Percentiles rank a stretch among this genome's conserved stretches.
phyloP scores from a whole-genome alignment of 2,888 invertebrate species.

The Caenorhabditis doughertyi region DNA sequence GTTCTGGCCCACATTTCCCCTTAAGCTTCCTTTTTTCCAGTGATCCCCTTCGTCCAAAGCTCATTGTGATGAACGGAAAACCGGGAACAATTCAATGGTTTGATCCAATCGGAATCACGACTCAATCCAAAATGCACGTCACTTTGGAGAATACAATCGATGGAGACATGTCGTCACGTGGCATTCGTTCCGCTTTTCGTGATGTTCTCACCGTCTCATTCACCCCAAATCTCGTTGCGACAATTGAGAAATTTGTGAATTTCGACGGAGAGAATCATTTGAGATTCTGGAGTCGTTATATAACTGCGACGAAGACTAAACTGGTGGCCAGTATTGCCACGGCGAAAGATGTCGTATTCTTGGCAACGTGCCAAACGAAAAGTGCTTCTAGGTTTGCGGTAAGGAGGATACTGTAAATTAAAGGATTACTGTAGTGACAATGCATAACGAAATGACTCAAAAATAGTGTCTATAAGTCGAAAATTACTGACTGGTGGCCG shows the following conservation, averaged over 20 bases:
- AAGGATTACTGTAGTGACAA: too few relatives aligned
- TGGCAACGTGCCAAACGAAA: conserved; percentile 34
- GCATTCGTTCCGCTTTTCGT: conserved; percentile 48
- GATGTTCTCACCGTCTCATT: conserved; percentile 50
- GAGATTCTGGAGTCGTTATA: conserved; percentile 66
- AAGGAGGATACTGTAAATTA: too few relatives aligned
- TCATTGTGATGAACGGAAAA: conserved; percentile 72
- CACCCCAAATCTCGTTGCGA: conserved; percentile 24
- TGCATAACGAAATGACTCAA: too few relatives aligned
- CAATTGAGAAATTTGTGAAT: conserved; percentile 62
- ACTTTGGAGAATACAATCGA: conserved; percentile 68
- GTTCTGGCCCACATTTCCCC: too few relatives aligned
- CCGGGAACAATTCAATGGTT: conserved; percentile 78
- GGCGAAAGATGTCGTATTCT: conserved; percentile 44
- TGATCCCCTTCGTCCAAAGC: conserved; percentile 66
- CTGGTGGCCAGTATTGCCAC: conserved; percentile 49
- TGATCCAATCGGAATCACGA: conserved; percentile 49
- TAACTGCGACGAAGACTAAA: neutral
- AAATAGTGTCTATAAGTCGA: too few relatives aligned
- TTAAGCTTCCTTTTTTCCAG: conserved; percentile 39
- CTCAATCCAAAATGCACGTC: conserved; percentile 39
- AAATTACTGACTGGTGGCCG: too few relatives aligned
- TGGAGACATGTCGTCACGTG: conserved; percentile 62
- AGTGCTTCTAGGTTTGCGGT: conserved; percentile 22
- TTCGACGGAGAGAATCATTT: conserved; percentile 62